Percentiles rank a stretch among this genome's conserved stretches.
Evolutionary conservation across 2,888 invertebrate species (phyloP).

Genomic region (Thelaira solivaga): DNA sequence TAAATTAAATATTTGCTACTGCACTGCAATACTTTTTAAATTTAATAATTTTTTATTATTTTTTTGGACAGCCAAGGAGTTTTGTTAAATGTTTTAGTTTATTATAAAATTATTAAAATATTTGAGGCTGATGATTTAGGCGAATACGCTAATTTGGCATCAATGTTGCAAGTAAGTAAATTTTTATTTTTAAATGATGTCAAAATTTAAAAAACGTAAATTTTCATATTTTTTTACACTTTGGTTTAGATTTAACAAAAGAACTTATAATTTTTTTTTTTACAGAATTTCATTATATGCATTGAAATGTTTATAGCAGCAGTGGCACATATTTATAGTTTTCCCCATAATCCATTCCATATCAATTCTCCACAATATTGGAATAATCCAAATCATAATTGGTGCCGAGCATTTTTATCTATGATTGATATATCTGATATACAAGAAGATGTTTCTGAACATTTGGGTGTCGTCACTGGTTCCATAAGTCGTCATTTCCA

Average conservation of each 20-base stretch:
- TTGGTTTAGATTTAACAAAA: neutral
- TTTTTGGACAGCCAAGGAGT: slow-evolving; percentile 89
- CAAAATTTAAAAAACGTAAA: neutral
- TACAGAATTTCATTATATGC: slow-evolving; percentile 95
- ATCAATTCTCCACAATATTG: slow-evolving; percentile 79
- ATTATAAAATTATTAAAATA: slow-evolving; percentile 87
- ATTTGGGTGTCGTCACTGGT: slow-evolving; percentile 91
- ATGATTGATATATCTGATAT: slow-evolving; percentile 99
- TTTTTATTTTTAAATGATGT: neutral
- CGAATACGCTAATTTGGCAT: slow-evolving; percentile 85
- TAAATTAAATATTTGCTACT: neutral
- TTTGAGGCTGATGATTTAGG: slow-evolving; percentile 84
- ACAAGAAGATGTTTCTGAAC: slow-evolving; percentile 93
- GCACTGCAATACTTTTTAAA: neutral
- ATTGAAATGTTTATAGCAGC: slow-evolving; percentile 99
- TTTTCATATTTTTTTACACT: neutral
- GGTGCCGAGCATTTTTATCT: slow-evolving; percentile 89
- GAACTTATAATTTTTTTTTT: slow-evolving; percentile 64
- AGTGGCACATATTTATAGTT: slow-evolving; percentile 96
- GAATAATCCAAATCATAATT: slow-evolving; percentile 78
- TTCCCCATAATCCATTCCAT: slow-evolving; percentile 93
- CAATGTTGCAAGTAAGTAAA: slow-evolving; percentile 85
- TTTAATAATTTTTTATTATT: neutral
- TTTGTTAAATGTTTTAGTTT: slow-evolving; percentile 90
- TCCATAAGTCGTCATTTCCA: slow-evolving; percentile 87